Percentiles rank a stretch among this genome's conserved stretches.
These are phyloP conservation scores for Acleris laterana DNA, from an alignment of 2,888 invertebrate genomes.

Conservation along the genomic window DNA sequence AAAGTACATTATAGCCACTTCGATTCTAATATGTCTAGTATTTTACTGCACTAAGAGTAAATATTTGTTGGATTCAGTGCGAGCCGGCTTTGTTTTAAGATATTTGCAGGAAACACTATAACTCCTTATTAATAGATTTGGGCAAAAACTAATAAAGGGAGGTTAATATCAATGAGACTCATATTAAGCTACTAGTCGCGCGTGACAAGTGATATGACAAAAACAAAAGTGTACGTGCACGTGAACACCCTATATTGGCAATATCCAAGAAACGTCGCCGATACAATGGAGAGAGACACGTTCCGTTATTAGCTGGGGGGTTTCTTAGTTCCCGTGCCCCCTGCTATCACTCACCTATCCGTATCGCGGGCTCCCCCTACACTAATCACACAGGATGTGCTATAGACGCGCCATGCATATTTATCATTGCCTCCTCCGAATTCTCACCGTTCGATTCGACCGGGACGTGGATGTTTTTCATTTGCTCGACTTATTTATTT, in stretches of 20 bases:
- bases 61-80: background rate
- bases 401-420: constrained; percentile 83
- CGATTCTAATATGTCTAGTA: background rate
- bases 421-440: constrained; percentile 78
- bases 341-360: constrained; percentile 82
- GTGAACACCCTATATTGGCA: constrained; percentile 79
- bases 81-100: too few species aligned
- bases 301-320: constrained; percentile 79
- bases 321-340: constrained; percentile 71
- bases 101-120: background rate
- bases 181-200: constrained; percentile 45
- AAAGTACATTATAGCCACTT: constrained; percentile 45
- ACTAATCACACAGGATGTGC: constrained; percentile 83
- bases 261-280: constrained; percentile 79
- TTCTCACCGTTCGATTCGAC: constrained; percentile 71
- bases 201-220: constrained; percentile 60
- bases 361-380: constrained; percentile 70
- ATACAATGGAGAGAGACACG: constrained; percentile 76
- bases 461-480: constrained; percentile 78
- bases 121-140: constrained; percentile 6
- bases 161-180: constrained; percentile 43
- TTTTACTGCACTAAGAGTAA: background rate
- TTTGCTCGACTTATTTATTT: constrained; percentile 79
- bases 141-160: constrained; percentile 25
- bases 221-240: constrained; percentile 75